Percentiles rank a stretch among this genome's conserved stretches.
phyloP scores from a whole-genome alignment of 2,797 vertebrate species.

The Semotilus atromaculatus region DNA sequence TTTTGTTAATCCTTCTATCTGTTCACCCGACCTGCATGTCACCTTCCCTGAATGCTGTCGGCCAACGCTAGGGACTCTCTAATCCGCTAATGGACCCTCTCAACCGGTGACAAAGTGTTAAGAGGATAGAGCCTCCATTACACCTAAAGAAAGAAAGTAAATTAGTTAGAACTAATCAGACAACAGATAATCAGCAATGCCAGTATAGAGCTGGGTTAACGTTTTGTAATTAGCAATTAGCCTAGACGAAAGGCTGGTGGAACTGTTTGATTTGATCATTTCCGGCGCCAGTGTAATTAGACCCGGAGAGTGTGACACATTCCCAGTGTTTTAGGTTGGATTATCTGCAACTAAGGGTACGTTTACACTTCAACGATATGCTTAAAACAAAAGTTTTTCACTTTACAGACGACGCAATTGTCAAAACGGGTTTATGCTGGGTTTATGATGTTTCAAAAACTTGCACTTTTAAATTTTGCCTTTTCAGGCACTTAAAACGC shows the following conservation, averaged over 20 bases:
- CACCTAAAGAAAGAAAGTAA: not conserved
- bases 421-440: too few species aligned
- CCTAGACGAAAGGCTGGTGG: not conserved
- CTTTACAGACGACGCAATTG: too few species aligned
- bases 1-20: not conserved
- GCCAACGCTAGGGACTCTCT: constrained; percentile 45
- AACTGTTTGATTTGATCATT: constrained; percentile 44
- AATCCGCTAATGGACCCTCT: constrained; percentile 64
- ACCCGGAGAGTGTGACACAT: constrained; percentile 47
- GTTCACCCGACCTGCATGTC: not conserved
- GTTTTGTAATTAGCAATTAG: constrained; percentile 50
- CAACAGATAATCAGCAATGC: constrained; percentile 23
- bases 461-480: too few species aligned
- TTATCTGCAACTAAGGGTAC: constrained; percentile 61
- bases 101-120: constrained; percentile 56
- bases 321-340: constrained; percentile 57
- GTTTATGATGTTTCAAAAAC: too few species aligned
- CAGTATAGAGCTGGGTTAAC: constrained; percentile 33
- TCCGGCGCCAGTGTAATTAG: constrained; percentile 59
- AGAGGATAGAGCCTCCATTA: not conserved
- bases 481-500: too few species aligned
- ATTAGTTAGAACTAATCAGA: constrained; percentile 31
- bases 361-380: too few species aligned
- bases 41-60: constrained; percentile 7
- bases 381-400: too few species aligned